Evolutionary conservation across 1,140 invertebrate genomes (phyloP), one percentile per base, ranked within the genome.

Genomic region (Drosophila insularis): DNA sequence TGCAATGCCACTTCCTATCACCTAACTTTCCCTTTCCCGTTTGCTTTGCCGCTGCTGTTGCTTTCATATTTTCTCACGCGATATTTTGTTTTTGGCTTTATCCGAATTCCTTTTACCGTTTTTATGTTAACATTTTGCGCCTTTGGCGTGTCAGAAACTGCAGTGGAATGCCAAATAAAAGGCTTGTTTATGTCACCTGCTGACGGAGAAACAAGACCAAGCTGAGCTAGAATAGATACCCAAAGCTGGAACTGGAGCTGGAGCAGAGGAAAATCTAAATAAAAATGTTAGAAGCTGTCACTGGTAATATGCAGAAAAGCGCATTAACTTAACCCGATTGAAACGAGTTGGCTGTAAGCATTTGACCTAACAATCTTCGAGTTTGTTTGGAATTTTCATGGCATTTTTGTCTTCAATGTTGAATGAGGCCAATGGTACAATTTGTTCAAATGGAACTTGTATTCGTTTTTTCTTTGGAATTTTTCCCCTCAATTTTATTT

Each of bases 141-240:
- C 53, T 67, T 63, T 87, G 74, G 82, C 82, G 84, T 87, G 82
- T 78, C 80, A 76, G 54, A 87, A 80, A 84, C 80, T 89, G 82
- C 82, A 82, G 69, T 76, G 68, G 63, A 86, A 78, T 80, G 84
- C 67, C 82, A 82, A 78, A 89, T 87, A 89, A 89, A 87, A 63
- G 73, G 84, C 84, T 87, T 84, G 84, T 87, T 87, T 84, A 80
- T 89, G 84, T 87, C 82, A 87, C 84, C 76, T 89, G 56, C 67
- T 61, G 64, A 67, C 63, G 40, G 19, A 32, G 19, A 10, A 23
- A 32, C 10, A 13, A 31, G 23, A 50, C 14, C 17, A 32, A 11
- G 10, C 4, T 10, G 35, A 19, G 35, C 3, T 10, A 8, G 31
- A 39, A 21, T 21, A 40, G 40, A 32, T 50, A 35, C 56, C 23